A percentile compares a stretch with the other conserved stretches of the same genome.
phyloP scores from a whole-genome alignment of 2,888 invertebrate genomes.

The Taphrorychus bicolor region DNA sequence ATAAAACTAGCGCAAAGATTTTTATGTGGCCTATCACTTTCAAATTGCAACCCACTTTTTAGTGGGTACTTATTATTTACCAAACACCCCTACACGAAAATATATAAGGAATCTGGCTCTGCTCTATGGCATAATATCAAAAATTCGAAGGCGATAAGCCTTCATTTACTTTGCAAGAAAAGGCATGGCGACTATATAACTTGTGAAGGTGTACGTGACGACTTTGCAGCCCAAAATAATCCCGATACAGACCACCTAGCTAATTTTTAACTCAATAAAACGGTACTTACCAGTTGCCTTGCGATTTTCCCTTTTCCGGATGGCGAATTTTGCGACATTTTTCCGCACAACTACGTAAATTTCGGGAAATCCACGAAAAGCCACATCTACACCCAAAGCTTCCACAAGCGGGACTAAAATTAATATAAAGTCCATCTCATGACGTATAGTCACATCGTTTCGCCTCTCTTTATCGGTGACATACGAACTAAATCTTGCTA shows the following conservation, averaged over 20 bases:
- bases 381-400: conserved; percentile 52
- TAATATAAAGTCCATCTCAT: not conserved
- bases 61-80: no score
- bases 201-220: conserved; percentile 65
- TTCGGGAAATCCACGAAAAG: conserved; percentile 45
- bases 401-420: conserved; percentile 57
- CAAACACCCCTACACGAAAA: no score
- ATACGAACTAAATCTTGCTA: no score
- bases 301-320: conserved; percentile 67
- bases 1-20: conserved; percentile 26
- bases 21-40: not conserved
- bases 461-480: not conserved
- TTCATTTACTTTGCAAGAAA: conserved; percentile 33
- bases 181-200: conserved; percentile 51
- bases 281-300: conserved; percentile 68
- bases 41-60: not conserved
- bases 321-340: conserved; percentile 59
- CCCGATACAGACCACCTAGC: conserved; percentile 50
- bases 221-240: conserved; percentile 71
- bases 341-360: conserved; percentile 51
- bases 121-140: conserved; percentile 2
- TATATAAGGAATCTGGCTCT: not conserved
- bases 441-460: not conserved
- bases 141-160: conserved; percentile 19
- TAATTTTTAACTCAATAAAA: conserved; percentile 20